Percentiles rank a stretch among this genome's conserved stretches.
phyloP scores from a whole-genome alignment of 2,113 vertebrate genomes.

The Cervus canadensis region DNA sequence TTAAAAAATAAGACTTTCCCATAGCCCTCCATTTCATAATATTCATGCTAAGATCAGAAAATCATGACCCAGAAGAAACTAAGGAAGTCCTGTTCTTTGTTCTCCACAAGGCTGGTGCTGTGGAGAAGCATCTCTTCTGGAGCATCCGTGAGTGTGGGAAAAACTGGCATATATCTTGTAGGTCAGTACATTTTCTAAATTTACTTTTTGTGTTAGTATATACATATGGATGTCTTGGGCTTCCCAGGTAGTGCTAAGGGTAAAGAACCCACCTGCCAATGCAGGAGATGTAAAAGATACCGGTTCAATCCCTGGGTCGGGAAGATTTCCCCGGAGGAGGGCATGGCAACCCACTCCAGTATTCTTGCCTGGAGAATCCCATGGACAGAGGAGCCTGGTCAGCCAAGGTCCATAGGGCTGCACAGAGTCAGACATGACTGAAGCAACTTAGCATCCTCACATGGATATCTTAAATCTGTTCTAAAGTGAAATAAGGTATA shows the following conservation, averaged over 20 bases:
- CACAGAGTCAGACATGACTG: neutral
- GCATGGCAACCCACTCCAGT: neutral
- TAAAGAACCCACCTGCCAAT: neutral
- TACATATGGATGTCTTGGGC: neutral
- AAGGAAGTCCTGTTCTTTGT: neutral
- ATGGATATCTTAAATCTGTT: neutral
- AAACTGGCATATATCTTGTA: neutral
- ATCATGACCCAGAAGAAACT: neutral
- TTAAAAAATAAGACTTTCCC: neutral
- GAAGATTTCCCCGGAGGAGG: neutral
- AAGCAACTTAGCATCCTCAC: neutral
- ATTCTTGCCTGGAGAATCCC: neutral
- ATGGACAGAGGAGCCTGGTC: neutral
- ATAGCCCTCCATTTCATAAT: neutral
- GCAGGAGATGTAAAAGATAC: neutral
- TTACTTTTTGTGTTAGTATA: neutral
- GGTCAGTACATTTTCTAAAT: neutral
- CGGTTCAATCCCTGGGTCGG: neutral
- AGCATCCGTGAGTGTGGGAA: neutral
- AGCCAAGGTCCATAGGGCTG: accelerated
- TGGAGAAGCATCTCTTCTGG: neutral
- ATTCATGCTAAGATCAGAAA: neutral
- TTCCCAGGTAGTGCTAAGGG: neutral
- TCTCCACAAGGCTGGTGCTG: neutral
- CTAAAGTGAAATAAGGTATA: neutral